These are phyloP conservation scores for Ypsolopha sequella DNA, from an alignment of 2,888 invertebrate species.

Conservation along the genomic window DNA sequence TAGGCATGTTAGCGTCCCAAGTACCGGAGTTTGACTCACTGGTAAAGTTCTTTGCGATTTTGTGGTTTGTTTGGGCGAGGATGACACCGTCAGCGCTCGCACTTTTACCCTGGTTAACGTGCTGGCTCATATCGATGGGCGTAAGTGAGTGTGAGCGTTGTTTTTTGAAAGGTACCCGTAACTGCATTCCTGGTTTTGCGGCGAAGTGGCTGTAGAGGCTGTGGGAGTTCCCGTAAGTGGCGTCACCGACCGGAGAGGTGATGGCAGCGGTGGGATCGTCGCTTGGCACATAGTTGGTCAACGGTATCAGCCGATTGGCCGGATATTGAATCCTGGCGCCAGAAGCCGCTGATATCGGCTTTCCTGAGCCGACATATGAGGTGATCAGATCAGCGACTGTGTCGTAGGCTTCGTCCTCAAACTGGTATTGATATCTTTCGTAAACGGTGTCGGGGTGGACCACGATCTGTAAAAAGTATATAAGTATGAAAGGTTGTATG, in stretches of 20 bases:
- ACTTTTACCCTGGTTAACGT: slow-evolving; percentile 68
- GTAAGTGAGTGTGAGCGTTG: slow-evolving; percentile 86
- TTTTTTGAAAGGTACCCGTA: slow-evolving; percentile 52
- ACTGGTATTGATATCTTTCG: slow-evolving; percentile 91
- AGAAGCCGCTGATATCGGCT: slow-evolving; percentile 89
- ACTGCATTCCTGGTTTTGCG: slow-evolving; percentile 47
- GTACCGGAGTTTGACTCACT: slow-evolving; percentile 64
- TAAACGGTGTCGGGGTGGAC: slow-evolving; percentile 93
- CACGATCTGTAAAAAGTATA: slow-evolving; percentile 71
- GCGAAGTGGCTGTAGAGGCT: slow-evolving; percentile 64
- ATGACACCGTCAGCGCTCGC: slow-evolving; percentile 80
- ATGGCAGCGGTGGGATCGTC: slow-evolving; percentile 40
- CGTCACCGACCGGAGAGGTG: slow-evolving; percentile 42
- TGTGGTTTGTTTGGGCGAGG: slow-evolving; percentile 50
- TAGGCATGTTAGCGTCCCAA: slow-evolving; percentile 64
- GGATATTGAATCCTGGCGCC: slow-evolving; percentile 90
- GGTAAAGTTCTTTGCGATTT: slow-evolving; percentile 51
- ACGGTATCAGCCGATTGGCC: slow-evolving; percentile 83
- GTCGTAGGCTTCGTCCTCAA: slow-evolving; percentile 94
- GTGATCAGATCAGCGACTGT: slow-evolving; percentile 94
- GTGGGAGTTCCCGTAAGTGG: slow-evolving; percentile 48
- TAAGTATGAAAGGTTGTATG: too few relatives aligned
- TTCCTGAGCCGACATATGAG: slow-evolving; percentile 91
- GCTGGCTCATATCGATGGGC: slow-evolving; percentile 68
- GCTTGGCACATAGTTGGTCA: slow-evolving; percentile 74